Conservation (phyloP, 23 tunicate species). For the Trididemnum miniatum region DNA sequence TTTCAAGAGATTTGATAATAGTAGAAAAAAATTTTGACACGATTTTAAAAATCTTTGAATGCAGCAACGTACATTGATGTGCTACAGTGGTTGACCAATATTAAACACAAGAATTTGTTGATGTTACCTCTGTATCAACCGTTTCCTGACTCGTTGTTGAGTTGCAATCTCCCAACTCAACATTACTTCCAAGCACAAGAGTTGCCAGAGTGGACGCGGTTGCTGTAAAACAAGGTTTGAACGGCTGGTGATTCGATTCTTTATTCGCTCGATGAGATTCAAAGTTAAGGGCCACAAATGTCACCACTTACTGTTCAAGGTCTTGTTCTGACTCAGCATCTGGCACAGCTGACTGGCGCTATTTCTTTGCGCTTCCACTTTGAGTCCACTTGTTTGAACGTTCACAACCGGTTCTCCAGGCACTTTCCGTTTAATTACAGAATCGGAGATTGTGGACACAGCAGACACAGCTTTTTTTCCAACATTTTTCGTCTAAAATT, state of each 20-base stretch:
- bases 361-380: conserved; percentile 36
- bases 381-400: conserved; percentile 39
- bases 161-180: conserved; percentile 25
- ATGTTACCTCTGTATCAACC: conserved; percentile 41
- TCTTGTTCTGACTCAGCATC: conserved; percentile 5
- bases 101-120: too few species aligned
- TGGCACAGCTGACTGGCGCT: conserved; percentile 23
- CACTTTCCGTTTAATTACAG: conserved; percentile 51
- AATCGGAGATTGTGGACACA: conserved; percentile 32
- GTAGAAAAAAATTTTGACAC: too few species aligned
- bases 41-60: too few species aligned
- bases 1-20: too few species aligned
- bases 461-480: conserved; percentile 50
- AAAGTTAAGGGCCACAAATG: too few species aligned
- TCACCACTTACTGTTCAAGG: conserved; percentile 14
- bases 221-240: too few species aligned
- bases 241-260: too few species aligned
- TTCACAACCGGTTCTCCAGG: conserved; percentile 69
- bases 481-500: conserved; percentile 45
- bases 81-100: too few species aligned
- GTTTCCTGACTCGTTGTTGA: conserved; percentile 14
- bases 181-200: conserved; percentile 33
- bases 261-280: too few species aligned
- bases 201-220: conserved; percentile 13
- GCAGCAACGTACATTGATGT: too few species aligned